Evolutionary conservation across 2,888 invertebrate species (phyloP), one percentile per base, ranked within the genome.

Genomic region (Phragmatobia fuliginosa): DNA sequence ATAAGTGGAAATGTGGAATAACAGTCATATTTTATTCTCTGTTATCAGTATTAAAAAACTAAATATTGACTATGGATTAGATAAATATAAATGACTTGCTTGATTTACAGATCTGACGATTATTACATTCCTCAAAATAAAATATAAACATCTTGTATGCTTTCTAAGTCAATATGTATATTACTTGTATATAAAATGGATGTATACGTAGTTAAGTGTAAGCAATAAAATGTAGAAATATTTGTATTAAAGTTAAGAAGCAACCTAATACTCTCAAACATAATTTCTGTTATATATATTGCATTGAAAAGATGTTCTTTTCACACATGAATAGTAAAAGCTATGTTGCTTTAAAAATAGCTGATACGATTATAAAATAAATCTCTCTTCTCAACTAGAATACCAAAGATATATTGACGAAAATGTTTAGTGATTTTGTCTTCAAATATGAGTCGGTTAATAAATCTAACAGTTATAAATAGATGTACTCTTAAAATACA

Each of bases 191-290:
- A 65, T 68, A 65, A 45, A 67, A 33, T 28, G 36, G 31, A 71
- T 64, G 36, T 60, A 59, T 62, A 62, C 28, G 28, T 68, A 65
- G 41, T n/a, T 80, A 75, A 72, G 75, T 45, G 66, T 69, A 78
- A 78, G 80, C 73, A 81, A 81, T 82, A 80, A 78, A 70, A 18
- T 68, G 33, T 72, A 77, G 64, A 71, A 71, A 10, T 62, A 33
- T 67, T 67, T 62, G 60, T 71, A 63, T 70, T 72, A 71, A 70
- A 10, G 45, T 68, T 70, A 77, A 68, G 75, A 79, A 81, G 73
- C 73, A 79, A 81, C 73, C 59, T 62, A 72, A 7, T 70, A 73
- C 25, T 73, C 65, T 36, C 49, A 7, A 62, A 62, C 16, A 62
- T 68, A 69, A 16, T 32, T 65, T 28, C 7, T 31, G 49, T 32